Evolutionary conservation across 2,888 invertebrate genomes (phyloP).

Genomic region (Biston stratarius): DNA sequence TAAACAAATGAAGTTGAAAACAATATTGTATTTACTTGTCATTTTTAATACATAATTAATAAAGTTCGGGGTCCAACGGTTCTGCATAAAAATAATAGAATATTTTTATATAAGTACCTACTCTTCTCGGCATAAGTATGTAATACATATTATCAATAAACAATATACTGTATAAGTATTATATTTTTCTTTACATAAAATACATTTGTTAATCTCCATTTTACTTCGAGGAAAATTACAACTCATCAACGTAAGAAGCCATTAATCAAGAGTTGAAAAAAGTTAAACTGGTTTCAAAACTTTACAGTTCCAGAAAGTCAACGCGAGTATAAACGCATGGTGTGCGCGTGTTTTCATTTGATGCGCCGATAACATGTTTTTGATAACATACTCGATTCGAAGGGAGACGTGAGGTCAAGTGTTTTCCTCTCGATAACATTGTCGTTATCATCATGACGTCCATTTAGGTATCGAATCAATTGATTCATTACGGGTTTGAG

Average conservation of each 20-base stretch:
- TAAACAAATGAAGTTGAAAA: too few relatives aligned
- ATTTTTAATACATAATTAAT: too few relatives aligned
- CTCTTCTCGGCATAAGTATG: too few relatives aligned
- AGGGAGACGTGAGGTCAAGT: constrained; percentile 32
- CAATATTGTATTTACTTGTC: too few relatives aligned
- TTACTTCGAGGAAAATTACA: neutral
- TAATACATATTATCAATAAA: too few relatives aligned
- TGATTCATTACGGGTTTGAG: constrained; percentile 2
- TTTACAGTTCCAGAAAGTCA: neutral
- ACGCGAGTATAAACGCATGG: neutral
- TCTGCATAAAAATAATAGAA: too few relatives aligned
- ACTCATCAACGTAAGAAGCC: too few relatives aligned
- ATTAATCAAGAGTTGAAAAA: neutral
- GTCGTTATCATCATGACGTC: constrained; percentile 9
- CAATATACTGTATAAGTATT: too few relatives aligned
- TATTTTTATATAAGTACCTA: too few relatives aligned
- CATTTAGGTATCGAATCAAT: neutral
- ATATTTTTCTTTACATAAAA: too few relatives aligned
- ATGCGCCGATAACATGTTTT: neutral
- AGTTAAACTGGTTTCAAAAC: neutral
- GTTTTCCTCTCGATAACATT: constrained; percentile 19
- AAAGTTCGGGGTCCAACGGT: too few relatives aligned
- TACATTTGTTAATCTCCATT: neutral
- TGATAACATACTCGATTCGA: constrained; percentile 19
- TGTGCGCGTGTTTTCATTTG: neutral